Evolutionary conservation across 2,888 invertebrate species (phyloP).

Genomic region (Leptinotarsa juncta): DNA sequence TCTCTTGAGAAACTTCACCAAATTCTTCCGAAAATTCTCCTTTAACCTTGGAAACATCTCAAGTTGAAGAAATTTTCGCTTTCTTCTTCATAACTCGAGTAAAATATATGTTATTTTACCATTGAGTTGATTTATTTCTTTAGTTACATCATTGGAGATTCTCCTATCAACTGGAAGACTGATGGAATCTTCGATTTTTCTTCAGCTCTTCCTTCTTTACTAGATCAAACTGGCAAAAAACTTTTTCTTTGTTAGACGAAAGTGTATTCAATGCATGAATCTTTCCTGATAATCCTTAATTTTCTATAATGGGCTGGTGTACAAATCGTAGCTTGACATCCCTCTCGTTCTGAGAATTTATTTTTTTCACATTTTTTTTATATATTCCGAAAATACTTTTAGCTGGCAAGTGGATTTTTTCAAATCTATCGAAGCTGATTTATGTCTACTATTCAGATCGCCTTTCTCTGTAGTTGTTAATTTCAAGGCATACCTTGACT

Average conservation of each 20-base stretch:
- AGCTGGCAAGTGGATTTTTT: too few relatives aligned
- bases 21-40: constrained; percentile 41
- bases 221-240: constrained; percentile 17
- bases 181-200: constrained; percentile 37
- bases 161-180: constrained; percentile 27
- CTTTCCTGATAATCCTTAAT: constrained; percentile 12
- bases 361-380: too few relatives aligned
- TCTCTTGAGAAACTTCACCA: constrained; percentile 41
- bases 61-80: constrained; percentile 36
- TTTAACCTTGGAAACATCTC: constrained; percentile 39
- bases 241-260: constrained; percentile 26
- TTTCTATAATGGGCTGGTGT: background rate
- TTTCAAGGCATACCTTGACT: background rate
- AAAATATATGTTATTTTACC: constrained; percentile 4
- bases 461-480: background rate
- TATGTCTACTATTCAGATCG: background rate
- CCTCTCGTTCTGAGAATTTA: too few relatives aligned
- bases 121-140: background rate
- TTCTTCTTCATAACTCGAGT: constrained; percentile 32
- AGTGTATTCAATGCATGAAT: constrained; percentile 28
- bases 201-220: constrained; percentile 29
- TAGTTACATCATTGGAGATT: constrained; percentile 20
- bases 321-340: constrained; percentile 3
- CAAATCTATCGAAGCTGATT: background rate
- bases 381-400: too few relatives aligned